Evolutionary conservation across 2,888 invertebrate genomes (phyloP).

Genomic region (Noctua pronuba): DNA sequence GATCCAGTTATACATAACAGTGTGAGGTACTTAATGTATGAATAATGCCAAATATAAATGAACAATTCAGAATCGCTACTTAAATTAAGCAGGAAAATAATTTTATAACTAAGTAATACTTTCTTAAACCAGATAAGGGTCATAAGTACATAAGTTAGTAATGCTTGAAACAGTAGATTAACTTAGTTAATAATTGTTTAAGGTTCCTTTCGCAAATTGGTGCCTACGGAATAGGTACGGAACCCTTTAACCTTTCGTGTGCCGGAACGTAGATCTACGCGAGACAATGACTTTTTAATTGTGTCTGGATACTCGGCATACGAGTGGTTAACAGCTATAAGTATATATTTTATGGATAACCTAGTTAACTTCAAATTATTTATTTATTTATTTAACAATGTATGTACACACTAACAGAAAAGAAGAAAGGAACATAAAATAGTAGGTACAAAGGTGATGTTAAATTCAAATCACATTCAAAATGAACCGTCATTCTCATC

Average conservation of each 20-base stretch:
- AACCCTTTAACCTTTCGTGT: too few species aligned
- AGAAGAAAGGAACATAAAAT: too few species aligned
- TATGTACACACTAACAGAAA: too few species aligned
- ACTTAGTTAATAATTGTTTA: background rate
- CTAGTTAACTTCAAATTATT: too few species aligned
- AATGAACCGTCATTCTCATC: background rate
- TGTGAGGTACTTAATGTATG: background rate
- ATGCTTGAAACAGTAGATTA: background rate
- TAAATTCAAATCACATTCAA: background rate
- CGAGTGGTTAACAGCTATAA: background rate
- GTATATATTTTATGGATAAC: background rate
- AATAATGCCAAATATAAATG: constrained; percentile 12
- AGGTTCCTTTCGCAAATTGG: background rate
- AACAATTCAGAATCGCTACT: background rate
- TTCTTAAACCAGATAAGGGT: background rate
- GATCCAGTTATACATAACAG: background rate
- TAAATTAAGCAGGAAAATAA: background rate
- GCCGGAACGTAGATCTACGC: too few species aligned
- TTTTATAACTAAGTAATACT: background rate
- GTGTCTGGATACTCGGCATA: too few species aligned
- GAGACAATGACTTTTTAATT: too few species aligned
- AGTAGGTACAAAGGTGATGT: too few species aligned
- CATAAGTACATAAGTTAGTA: background rate
- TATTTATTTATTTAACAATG: too few species aligned
- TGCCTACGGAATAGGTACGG: background rate